Evolutionary conservation across 1,140 invertebrate species (phyloP).

Genomic region (Pseudomyrmex dendroicus): DNA sequence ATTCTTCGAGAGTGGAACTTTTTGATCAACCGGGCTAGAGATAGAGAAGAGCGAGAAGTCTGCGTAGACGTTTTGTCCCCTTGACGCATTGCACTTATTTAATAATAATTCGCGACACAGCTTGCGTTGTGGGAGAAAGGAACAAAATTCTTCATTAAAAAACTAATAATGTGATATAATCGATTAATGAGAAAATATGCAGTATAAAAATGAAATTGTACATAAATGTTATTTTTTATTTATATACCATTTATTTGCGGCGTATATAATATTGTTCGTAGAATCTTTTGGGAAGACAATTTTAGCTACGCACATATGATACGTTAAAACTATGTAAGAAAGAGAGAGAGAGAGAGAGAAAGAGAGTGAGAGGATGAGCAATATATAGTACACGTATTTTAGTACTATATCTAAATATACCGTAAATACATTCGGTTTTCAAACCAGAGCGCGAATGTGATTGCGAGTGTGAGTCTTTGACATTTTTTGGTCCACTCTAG

Average conservation of each 20-base stretch:
- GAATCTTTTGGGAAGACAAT: neutral
- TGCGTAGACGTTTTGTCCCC: constrained; percentile 25
- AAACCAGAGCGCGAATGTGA: constrained; percentile 18
- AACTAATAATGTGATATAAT: constrained; percentile 50
- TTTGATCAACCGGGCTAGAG: constrained; percentile 16
- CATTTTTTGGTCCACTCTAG: constrained; percentile 59
- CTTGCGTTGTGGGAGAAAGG: neutral
- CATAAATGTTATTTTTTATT: constrained; percentile 26
- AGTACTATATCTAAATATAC: constrained; percentile 10
- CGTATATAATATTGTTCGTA: constrained; percentile 16
- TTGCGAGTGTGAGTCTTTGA: neutral
- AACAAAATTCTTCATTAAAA: constrained; percentile 8
- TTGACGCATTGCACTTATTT: neutral
- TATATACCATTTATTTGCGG: constrained; percentile 3
- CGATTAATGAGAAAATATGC: constrained; percentile 20
- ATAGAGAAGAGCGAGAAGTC: neutral
- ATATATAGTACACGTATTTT: constrained; percentile 12
- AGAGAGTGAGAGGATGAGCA: neutral
- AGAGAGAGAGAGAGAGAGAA: no score
- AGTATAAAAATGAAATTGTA: constrained; percentile 27
- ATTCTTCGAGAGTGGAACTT: constrained; percentile 23
- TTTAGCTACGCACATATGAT: constrained; percentile 12
- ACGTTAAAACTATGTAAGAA: neutral
- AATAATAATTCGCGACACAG: neutral
- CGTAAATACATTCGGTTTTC: constrained; percentile 18